Evolutionary conservation across 2,888 invertebrate genomes (phyloP), one percentile per base, ranked within the genome.

Genomic region (Rhogogaster chlorosoma): DNA sequence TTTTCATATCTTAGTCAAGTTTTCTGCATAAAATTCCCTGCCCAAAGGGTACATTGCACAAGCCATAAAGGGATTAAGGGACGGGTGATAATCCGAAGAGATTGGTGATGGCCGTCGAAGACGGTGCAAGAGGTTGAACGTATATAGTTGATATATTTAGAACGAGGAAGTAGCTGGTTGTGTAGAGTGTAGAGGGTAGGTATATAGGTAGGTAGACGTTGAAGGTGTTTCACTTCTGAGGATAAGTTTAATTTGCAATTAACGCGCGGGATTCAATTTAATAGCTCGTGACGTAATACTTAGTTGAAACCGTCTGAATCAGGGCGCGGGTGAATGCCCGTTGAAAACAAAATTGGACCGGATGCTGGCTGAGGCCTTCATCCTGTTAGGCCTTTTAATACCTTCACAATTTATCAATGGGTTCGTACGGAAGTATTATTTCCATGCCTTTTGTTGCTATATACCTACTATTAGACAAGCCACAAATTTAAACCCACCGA

Each of bases 181-280:
- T 67, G 12, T 67, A 67, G 15, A 67, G 2, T 12, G 26, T 36
- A 9, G 36, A 9, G 32, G 38, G 18, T 71, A 12, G 71, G 61
- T 61, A 29, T 26, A 12, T n/a, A 70, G 70, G 29, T 36, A 18
- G 29, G 70, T 70, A 70, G 32, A 22, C 42, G 80, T 15, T 61
- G 61, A 80, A 61, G 80, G 80, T 80, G 57, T 57, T 80, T 80
- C 80, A 36, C 57, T 61, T 32, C 80, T 36, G 80, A 80, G 61
- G 61, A 80, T 80, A 80, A 80, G 80, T 80, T 80, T 80, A 80
- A 80, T 80, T 80, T 80, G 80, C 80, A 80, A 80, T 80, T 38
- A 80, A 80, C 80, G 80, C 80, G 36, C 36, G 80, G 80, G 57
- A 80, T 80, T 80, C 80, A 80, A 80, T 80, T 80, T 80, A 80